Evolutionary conservation across 2,797 vertebrate species (phyloP), one percentile per base, ranked within the genome.

Genomic region (Gallinago solitaria): DNA sequence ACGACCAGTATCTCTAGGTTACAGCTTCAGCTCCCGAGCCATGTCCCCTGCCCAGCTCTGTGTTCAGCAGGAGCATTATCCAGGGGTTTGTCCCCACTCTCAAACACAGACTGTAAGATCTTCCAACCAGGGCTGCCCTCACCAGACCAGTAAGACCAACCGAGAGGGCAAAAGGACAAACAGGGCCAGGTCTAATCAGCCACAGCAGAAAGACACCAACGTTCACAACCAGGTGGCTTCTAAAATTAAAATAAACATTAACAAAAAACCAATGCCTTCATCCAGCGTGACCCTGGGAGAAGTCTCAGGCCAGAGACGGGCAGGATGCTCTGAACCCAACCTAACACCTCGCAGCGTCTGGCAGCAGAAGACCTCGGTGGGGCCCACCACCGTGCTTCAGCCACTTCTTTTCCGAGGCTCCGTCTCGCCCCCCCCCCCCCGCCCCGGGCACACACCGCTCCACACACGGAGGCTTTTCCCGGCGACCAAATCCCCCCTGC

Each of bases 1-100:
- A 21, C 0, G 1, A 21, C 25, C 1, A 2, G 3, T 4, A 23
- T 6, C 9, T 20, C 27, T 10, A 8, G 15, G 43, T 20, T 9
- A 19, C 63, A 51, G 3, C 57, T 56, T 28, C 33, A 9, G 56
- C 37, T 60, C 73, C 51, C 0, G 3, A 37, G 18, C 56, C 3
- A 1, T 24, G 9, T 39, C 25, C 69, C 25, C 24, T 35, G 25
- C 41, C 30, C 1, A 2, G 13, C 53, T 19, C 7, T 5, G 43
- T 12, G 6, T 16, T 25, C 2, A 19, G 25, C 41, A 24, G 41
- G 5, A 41, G 21, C 7, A 0, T 11, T 35, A 47, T 15, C 47
- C 7, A 20, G 24, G 60, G 30, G 32, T 41, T 56, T 41, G 25
- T 33, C 68, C 51, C 74, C 45, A 8, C 4, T 0, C 14, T 24